Conservation (phyloP, 30 jellyfish, hydroid and myxozoan genomes). For the Turritopsis rubra region DNA sequence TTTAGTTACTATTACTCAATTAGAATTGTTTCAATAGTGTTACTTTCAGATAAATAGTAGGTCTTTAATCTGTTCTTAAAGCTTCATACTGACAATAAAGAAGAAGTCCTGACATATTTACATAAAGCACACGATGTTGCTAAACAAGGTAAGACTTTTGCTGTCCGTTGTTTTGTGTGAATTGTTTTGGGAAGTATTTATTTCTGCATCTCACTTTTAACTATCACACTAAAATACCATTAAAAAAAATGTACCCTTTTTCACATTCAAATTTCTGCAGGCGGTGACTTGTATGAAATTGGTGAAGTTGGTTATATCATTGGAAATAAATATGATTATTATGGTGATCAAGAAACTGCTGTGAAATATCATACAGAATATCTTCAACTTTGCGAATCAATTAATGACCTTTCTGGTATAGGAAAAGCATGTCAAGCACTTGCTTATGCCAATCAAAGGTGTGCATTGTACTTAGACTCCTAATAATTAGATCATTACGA, state of each 20-base stretch:
- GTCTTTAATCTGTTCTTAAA: not conserved
- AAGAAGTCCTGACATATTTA: constrained; percentile 49
- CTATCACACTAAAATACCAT: too few relatives aligned
- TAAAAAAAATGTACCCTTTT: not conserved
- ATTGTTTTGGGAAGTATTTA: too few relatives aligned
- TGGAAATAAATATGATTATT: constrained; percentile 52
- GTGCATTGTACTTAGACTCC: not conserved
- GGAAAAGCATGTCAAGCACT: constrained; percentile 80
- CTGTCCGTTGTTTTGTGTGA: not conserved
- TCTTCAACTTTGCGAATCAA: constrained; percentile 38
- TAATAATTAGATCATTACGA: too few relatives aligned
- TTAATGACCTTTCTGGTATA: constrained; percentile 53
- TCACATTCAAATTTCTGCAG: constrained; percentile 13
- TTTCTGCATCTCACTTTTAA: too few relatives aligned
- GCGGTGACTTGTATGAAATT: constrained; percentile 45
- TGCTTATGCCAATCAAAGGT: constrained; percentile 69
- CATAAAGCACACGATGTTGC: constrained; percentile 74
- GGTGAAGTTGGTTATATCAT: constrained; percentile 60
- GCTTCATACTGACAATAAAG: constrained; percentile 41
- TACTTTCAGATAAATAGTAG: not conserved
- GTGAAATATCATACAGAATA: constrained; percentile 56
- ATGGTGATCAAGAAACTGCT: constrained; percentile 72
- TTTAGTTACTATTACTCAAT: too few relatives aligned
- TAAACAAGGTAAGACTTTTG: constrained; percentile 45
- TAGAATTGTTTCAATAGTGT: too few relatives aligned